Evolutionary conservation across 2,888 invertebrate species (phyloP).

Genomic region (Poecilus cupreus): DNA sequence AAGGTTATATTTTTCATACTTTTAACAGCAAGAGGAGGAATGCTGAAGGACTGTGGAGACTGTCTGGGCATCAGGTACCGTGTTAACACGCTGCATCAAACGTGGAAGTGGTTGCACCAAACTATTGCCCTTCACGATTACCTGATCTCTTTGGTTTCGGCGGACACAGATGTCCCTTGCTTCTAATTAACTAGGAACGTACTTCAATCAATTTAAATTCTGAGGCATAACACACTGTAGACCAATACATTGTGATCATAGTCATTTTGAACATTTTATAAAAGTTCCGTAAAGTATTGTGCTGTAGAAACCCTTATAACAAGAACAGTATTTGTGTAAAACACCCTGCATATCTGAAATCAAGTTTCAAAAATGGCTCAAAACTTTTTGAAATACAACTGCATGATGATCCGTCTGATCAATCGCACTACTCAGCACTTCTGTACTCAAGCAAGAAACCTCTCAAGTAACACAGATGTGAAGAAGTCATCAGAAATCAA

Average conservation of each 20-base stretch:
- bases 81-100: constrained; percentile 91
- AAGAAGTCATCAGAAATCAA: constrained; percentile 73
- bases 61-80: constrained; percentile 93
- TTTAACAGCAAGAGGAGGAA: constrained; percentile 71
- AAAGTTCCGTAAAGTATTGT: constrained; percentile 27
- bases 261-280: constrained; percentile 10
- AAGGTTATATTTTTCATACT: constrained; percentile 65
- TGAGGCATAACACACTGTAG: constrained; percentile 52
- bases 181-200: constrained; percentile 42
- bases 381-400: constrained; percentile 41
- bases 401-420: constrained; percentile 38
- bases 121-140: constrained; percentile 92
- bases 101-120: constrained; percentile 96
- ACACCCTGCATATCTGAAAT: neutral
- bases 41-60: constrained; percentile 82
- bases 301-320: neutral
- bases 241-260: constrained; percentile 17
- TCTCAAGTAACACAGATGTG: neutral
- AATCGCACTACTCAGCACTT: constrained; percentile 7
- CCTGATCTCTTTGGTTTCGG: constrained; percentile 86
- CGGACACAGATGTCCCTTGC: constrained; percentile 78
- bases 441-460: constrained; percentile 1
- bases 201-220: neutral
- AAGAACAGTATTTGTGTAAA: constrained; percentile 50
- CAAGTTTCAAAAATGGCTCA: constrained; percentile 47